A percentile compares a stretch with the other conserved stretches of the same genome.
Evolutionary conservation across 2,888 invertebrate genomes (phyloP).

Genomic region (Epirrita christyi): DNA sequence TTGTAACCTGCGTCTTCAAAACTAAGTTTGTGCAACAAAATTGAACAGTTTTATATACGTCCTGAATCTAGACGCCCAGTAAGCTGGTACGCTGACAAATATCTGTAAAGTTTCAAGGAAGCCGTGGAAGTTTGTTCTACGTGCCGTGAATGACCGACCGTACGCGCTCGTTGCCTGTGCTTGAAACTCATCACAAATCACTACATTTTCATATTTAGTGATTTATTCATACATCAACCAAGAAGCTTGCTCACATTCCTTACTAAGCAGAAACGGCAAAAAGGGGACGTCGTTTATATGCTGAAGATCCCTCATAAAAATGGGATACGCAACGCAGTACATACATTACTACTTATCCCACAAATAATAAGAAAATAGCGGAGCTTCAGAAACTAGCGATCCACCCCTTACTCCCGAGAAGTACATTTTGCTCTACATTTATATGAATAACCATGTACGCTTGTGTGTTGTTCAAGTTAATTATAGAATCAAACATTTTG

Average conservation of each 20-base stretch:
- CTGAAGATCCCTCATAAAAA: constrained; percentile 37
- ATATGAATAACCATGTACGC: constrained; percentile 23
- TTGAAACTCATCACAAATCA: constrained; percentile 54
- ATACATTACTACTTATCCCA: constrained; percentile 37
- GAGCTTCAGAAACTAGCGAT: constrained; percentile 12
- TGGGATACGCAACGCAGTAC: constrained; percentile 35
- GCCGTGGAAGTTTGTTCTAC: constrained; percentile 45
- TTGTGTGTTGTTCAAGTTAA: constrained; percentile 18
- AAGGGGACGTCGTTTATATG: constrained; percentile 38
- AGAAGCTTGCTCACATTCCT: constrained; percentile 30
- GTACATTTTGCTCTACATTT: constrained; percentile 21
- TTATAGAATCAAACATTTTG: constrained; percentile 20
- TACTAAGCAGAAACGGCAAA: constrained; percentile 36
- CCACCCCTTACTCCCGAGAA: constrained; percentile 10
- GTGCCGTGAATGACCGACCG: constrained; percentile 45
- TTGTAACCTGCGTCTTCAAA: constrained; percentile 47
- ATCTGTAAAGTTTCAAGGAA: constrained; percentile 45
- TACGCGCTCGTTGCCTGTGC: constrained; percentile 5
- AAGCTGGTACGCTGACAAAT: constrained; percentile 46
- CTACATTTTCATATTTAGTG: constrained; percentile 58
- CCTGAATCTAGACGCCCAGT: constrained; percentile 26
- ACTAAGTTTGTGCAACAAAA: constrained; percentile 44
- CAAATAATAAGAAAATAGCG: constrained; percentile 33
- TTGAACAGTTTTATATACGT: constrained; percentile 40
- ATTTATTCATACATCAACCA: constrained; percentile 49